These are phyloP conservation scores for Hippotragus niger DNA, from an alignment of 2,113 vertebrate species.

Conservation along the genomic window DNA sequence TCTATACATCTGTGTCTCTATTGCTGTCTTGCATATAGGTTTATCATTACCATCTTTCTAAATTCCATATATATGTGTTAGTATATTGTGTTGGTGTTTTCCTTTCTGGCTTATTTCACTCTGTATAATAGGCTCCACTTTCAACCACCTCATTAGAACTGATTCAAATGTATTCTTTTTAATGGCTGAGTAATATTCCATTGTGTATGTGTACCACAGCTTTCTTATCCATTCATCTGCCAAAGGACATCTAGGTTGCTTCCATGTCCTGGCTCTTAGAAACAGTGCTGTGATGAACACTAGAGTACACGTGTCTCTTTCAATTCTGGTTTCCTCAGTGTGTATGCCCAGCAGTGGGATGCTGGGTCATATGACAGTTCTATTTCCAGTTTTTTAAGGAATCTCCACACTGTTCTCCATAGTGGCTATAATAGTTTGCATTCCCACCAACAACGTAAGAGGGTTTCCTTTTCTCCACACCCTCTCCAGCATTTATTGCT, in stretches of 20 bases:
- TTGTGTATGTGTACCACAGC: background rate
- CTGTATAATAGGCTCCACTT: background rate
- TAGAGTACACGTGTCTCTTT: too few relatives aligned
- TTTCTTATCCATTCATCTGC: background rate
- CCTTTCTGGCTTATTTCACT: background rate
- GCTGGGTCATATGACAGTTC: too few relatives aligned
- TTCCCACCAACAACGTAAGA: too few relatives aligned
- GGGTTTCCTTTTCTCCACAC: too few relatives aligned
- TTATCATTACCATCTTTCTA: background rate
- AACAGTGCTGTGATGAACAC: accelerated
- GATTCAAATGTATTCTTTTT: background rate
- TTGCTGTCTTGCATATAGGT: background rate
- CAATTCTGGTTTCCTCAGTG: too few relatives aligned
- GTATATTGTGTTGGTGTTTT: background rate
- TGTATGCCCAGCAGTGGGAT: too few relatives aligned
- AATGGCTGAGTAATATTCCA: background rate
- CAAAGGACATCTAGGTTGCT: background rate
- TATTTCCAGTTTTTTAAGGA: too few relatives aligned
- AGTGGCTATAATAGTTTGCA: too few relatives aligned
- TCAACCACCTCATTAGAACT: background rate
- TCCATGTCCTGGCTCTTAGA: background rate
- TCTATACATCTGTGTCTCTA: background rate
- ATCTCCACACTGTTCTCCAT: too few relatives aligned
- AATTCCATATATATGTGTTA: background rate
- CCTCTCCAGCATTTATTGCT: too few relatives aligned